These are phyloP conservation scores for Stratiomys singularior DNA, from an alignment of 2,888 invertebrate species.

Conservation along the genomic window DNA sequence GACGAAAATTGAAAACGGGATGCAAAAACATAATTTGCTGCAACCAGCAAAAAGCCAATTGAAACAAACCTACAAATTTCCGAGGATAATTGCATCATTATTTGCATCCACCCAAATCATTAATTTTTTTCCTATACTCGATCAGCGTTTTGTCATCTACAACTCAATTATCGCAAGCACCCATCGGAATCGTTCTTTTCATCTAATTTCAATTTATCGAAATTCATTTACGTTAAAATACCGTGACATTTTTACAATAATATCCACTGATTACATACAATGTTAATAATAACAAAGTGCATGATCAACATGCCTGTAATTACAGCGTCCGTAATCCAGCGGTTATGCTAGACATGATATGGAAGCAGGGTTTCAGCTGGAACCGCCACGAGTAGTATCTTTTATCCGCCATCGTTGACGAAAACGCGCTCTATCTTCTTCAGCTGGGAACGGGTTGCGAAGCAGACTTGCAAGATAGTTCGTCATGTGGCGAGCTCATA, in stretches of 20 bases:
- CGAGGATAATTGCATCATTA: too few relatives aligned
- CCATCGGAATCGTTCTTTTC: slow-evolving; percentile 19
- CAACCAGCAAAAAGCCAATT: too few relatives aligned
- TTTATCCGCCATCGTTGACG: not conserved
- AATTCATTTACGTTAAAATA: slow-evolving; percentile 44
- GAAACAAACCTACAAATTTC: too few relatives aligned
- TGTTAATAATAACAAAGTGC: slow-evolving; percentile 40
- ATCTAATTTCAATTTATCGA: slow-evolving; percentile 36
- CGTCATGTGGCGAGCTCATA: not conserved
- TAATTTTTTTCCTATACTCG: not conserved
- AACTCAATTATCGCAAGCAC: slow-evolving; percentile 37
- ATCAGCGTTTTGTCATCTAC: slow-evolving; percentile 9
- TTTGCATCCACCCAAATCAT: too few relatives aligned
- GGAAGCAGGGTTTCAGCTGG: not conserved
- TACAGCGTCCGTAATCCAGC: slow-evolving; percentile 40
- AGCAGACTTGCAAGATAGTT: not conserved
- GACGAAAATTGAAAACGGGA: too few relatives aligned
- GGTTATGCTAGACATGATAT: slow-evolving; percentile 29
- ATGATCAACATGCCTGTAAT: slow-evolving; percentile 41
- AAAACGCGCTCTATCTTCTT: not conserved
- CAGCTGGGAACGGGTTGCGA: slow-evolving; percentile 1
- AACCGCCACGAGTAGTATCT: not conserved
- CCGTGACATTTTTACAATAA: slow-evolving; percentile 45
- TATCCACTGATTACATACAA: slow-evolving; percentile 30
- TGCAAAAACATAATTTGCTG: too few relatives aligned